These are phyloP conservation scores for Nomada hirtipes DNA, from an alignment of 2,888 invertebrate genomes.

Conservation along the genomic window DNA sequence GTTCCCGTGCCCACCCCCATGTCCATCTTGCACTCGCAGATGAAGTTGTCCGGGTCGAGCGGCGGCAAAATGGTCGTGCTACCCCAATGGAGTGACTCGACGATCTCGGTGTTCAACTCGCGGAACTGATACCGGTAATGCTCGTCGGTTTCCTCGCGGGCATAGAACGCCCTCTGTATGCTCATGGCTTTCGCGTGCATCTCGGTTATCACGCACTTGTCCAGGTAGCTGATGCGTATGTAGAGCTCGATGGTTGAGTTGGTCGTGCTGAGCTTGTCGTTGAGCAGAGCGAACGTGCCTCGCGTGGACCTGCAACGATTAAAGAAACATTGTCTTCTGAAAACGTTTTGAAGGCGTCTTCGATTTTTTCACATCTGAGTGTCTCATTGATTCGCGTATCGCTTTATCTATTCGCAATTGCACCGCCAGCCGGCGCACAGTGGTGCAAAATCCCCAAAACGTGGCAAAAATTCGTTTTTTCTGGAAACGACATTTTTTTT, in stretches of 20 bases:
- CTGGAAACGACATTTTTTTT: too few species aligned
- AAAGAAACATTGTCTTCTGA: not conserved
- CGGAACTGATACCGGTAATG: conserved; percentile 73
- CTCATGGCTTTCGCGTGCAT: conserved; percentile 59
- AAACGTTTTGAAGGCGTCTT: too few species aligned
- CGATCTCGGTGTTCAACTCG: conserved; percentile 65
- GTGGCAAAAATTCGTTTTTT: too few species aligned
- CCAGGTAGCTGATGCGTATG: conserved; percentile 77
- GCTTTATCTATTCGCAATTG: too few species aligned
- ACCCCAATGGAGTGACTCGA: conserved; percentile 68
- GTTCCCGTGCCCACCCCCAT: not conserved
- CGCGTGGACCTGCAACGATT: conserved; percentile 73
- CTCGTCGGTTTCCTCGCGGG: conserved; percentile 73
- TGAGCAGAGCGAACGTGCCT: conserved; percentile 66
- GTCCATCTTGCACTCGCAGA: conserved; percentile 49
- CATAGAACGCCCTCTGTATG: conserved; percentile 67
- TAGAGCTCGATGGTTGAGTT: conserved; percentile 71
- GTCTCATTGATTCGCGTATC: not conserved
- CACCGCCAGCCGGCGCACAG: too few species aligned
- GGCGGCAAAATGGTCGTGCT: conserved; percentile 53
- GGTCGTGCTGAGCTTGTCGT: conserved; percentile 64
- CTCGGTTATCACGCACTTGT: conserved; percentile 77
- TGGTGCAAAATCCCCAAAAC: too few species aligned
- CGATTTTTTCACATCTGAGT: not conserved
- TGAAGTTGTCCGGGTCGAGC: conserved; percentile 43